Conservation (phyloP, 2,888 invertebrate genomes). For the Andrena bucephala region DNA sequence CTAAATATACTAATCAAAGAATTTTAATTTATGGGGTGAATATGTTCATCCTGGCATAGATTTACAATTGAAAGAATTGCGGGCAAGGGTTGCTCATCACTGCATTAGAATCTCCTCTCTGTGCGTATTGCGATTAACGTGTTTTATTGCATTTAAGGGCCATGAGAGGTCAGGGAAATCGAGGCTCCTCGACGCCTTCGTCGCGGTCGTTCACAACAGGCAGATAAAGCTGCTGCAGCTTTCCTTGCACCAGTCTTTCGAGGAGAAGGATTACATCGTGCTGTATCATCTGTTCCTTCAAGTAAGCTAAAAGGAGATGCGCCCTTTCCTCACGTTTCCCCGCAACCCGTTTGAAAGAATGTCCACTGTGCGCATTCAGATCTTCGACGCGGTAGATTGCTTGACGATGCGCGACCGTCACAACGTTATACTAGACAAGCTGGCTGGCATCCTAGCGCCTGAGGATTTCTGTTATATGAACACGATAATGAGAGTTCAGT, state of each 20-base stretch:
- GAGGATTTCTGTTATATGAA: slow-evolving; percentile 87
- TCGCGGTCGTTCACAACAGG: slow-evolving; percentile 67
- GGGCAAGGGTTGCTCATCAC: neutral
- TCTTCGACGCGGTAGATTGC: slow-evolving; percentile 65
- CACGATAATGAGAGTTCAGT: slow-evolving; percentile 86
- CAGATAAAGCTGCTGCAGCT: slow-evolving; percentile 67
- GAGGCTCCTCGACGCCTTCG: slow-evolving; percentile 86
- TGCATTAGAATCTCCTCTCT: neutral
- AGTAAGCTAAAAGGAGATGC: slow-evolving; percentile 50
- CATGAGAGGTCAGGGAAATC: slow-evolving; percentile 87
- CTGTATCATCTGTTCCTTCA: slow-evolving; percentile 71
- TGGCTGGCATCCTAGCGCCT: slow-evolving; percentile 75
- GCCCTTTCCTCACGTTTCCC: neutral
- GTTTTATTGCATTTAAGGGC: slow-evolving; percentile 79
- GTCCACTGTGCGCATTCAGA: slow-evolving; percentile 8
- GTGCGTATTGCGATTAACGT: neutral
- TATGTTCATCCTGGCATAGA: too few species aligned
- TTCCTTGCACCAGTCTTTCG: slow-evolving; percentile 59
- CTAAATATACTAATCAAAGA: too few species aligned
- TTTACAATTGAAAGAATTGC: too few species aligned
- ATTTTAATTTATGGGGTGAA: too few species aligned
- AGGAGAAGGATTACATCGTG: slow-evolving; percentile 65
- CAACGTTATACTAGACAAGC: slow-evolving; percentile 84
- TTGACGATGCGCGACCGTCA: slow-evolving; percentile 76
- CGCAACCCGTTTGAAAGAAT: too few species aligned